Evolutionary conservation across 2,113 vertebrate genomes (phyloP).

Genomic region (Cinclus mexicanus): DNA sequence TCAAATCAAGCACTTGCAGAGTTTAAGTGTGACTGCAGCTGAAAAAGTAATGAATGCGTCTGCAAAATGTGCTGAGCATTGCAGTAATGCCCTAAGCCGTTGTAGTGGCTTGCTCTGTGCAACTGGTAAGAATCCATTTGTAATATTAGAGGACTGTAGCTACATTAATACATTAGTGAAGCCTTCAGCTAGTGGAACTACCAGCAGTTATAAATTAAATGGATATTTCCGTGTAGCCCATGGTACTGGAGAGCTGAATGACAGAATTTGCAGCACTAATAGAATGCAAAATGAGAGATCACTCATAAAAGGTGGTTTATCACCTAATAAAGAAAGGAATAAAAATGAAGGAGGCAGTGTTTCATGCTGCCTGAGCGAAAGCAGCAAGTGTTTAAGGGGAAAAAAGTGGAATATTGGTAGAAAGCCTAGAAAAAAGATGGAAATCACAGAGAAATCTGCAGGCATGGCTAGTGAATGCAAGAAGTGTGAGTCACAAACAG

Average conservation of each 20-base stretch:
- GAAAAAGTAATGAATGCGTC: conserved; percentile 10
- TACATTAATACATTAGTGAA: conserved; percentile 50
- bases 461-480: background rate
- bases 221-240: conserved; percentile 16
- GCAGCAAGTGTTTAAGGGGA: background rate
- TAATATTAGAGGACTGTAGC: conserved; percentile 55
- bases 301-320: background rate
- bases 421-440: conserved; percentile 58
- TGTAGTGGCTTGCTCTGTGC: conserved; percentile 11
- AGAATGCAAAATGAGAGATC: conserved; percentile 28
- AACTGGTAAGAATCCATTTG: conserved; percentile 59
- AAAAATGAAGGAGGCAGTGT: conserved; percentile 9
- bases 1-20: conserved; percentile 15
- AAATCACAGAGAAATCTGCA: conserved; percentile 35
- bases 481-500: background rate
- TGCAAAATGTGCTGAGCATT: conserved; percentile 9
- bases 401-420: background rate
- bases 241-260: conserved; percentile 17
- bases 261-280: background rate
- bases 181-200: conserved; percentile 26
- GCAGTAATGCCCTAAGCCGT: background rate
- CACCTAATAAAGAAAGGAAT: background rate
- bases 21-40: background rate
- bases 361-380: conserved; percentile 49
- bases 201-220: conserved; percentile 28